These are phyloP conservation scores for Gymnobelideus leadbeateri DNA, from an alignment of 2,113 vertebrate species.

Conservation along the genomic window DNA sequence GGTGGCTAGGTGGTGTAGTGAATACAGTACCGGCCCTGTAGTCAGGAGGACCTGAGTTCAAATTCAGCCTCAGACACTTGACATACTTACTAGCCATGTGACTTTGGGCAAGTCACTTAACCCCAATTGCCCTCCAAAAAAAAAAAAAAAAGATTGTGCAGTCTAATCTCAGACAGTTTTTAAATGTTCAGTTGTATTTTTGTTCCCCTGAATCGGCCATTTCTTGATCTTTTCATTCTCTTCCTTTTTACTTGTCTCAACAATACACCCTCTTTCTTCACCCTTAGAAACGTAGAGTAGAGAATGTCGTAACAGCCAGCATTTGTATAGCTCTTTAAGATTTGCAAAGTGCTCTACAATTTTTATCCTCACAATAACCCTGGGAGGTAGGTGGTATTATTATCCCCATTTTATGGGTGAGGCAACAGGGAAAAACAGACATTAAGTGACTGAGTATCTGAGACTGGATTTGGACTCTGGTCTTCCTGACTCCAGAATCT, in stretches of 20 bases:
- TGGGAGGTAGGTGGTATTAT: background rate
- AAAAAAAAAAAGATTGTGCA: background rate
- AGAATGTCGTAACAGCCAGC: background rate
- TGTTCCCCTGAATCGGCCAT: background rate
- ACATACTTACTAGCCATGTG: too few relatives aligned
- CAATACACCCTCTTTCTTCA: background rate
- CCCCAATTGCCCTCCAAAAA: too few relatives aligned
- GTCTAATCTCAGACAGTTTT: background rate
- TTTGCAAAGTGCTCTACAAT: background rate
- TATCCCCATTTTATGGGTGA: background rate
- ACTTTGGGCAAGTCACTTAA: too few relatives aligned
- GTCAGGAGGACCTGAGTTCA: too few relatives aligned
- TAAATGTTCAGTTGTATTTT: background rate
- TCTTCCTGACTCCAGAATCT: background rate
- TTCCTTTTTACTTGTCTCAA: background rate
- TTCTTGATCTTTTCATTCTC: background rate
- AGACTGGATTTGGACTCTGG: background rate
- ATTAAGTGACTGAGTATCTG: too few relatives aligned
- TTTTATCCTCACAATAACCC: background rate
- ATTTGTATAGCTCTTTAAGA: background rate
- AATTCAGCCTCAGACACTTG: too few relatives aligned
- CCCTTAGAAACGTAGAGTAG: background rate
- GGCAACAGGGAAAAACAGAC: background rate
- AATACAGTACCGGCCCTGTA: too few relatives aligned
- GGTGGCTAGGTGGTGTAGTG: too few relatives aligned